Evolutionary conservation across 2,888 invertebrate genomes (phyloP), one percentile per base, ranked within the genome.

Genomic region (Epsilonema sp.): DNA sequence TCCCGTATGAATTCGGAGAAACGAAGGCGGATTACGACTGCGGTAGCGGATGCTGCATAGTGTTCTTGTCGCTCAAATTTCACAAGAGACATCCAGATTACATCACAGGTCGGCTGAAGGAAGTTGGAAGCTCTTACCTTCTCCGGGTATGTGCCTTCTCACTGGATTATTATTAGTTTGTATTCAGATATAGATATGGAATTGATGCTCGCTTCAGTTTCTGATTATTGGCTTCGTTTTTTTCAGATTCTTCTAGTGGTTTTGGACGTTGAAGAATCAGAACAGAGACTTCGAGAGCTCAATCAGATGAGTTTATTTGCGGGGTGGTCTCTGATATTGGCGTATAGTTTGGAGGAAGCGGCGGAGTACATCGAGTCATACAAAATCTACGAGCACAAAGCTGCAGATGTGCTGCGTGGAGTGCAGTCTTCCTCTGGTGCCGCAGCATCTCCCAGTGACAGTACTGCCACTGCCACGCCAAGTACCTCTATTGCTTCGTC

Each of bases 291-390:
- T 23, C 55, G 59, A 1, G 62, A 62, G 49, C 50, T 62, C 39
- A 63, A 62, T 47, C 50, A 60, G 51, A 53, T 55, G 37, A 60
- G 59, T 43, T 57, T 53, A 45, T 53, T 58, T 5, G 48, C 53
- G 37, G 53, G 52, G 20, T 60, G 62, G 60, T 56, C 58, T 22
- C 49, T 62, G 26, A 50, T 62, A n/a, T 50, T 62, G 31, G 53
- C 56, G 39, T 58, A 61, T 46, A 5, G 40, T 46, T 36, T 58
- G 21, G 62, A 62, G 51, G 62, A 62, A 49, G 62, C 62, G 3
- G 62, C 59, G 20, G 62, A 62, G 46, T 62, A 60, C 51, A 52
- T 62, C 37, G 62, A 62, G 50, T 57, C 52, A 25, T 51, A 61
- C 44, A 60, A 62, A 48, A 42, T 56, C 42, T 47, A 55, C 16